Evolutionary conservation across 37 sponge, comb jelly and placozoan genomes (phyloP).

Genomic region (Bolinopsis microptera): DNA sequence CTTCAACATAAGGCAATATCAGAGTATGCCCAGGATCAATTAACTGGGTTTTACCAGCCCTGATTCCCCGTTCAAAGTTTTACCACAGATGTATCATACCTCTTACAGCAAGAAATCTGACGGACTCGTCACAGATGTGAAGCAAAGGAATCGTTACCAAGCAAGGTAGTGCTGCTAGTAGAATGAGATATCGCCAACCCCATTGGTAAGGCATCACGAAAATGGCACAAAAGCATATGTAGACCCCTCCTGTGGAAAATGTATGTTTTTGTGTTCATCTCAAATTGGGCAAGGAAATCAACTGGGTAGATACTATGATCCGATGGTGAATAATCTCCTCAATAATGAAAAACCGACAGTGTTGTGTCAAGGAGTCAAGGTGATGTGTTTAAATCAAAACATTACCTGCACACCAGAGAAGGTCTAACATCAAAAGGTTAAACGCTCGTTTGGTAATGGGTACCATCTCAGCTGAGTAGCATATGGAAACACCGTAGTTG

Average conservation of each 20-base stretch:
- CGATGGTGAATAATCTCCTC: no score
- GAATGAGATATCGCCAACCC: neutral
- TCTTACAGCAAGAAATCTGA: conserved; percentile 1
- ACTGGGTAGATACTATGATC: no score
- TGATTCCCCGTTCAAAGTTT: no score
- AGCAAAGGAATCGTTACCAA: neutral
- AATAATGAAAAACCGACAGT: no score
- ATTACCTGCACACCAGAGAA: neutral
- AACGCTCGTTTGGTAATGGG: neutral
- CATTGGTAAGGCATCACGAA: neutral
- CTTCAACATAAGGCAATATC: no score
- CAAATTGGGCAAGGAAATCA: no score
- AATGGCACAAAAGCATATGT: conserved; percentile 27
- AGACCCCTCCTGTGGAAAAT: conserved; percentile 16
- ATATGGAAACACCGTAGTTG: neutral
- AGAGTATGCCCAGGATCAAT: no score
- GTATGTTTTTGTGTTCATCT: neutral
- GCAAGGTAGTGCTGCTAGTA: neutral
- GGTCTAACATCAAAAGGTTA: neutral
- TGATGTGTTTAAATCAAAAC: no score
- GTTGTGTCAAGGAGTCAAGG: no score
- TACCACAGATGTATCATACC: no score
- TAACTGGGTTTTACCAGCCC: no score
- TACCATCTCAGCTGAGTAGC: conserved; percentile 14
- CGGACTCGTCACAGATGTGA: neutral